These are phyloP conservation scores for Hylaeus anthracinus DNA, from an alignment of 1,140 invertebrate genomes.

Conservation along the genomic window DNA sequence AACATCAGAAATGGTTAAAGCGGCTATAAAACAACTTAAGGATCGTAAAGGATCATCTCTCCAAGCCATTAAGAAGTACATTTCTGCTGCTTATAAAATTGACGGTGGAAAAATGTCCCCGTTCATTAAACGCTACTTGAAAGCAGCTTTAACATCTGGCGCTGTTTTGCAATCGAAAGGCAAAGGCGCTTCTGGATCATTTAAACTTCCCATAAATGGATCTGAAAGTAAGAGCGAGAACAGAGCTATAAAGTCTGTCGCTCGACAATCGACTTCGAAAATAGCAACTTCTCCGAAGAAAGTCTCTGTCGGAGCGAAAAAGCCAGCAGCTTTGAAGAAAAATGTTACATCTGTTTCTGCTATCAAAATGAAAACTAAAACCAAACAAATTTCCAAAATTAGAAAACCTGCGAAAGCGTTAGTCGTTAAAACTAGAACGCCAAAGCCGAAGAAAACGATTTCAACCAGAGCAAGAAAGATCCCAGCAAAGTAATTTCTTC, in stretches of 20 bases:
- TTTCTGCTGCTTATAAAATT: background rate
- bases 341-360: background rate
- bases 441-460: background rate
- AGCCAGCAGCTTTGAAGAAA: background rate
- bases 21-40: background rate
- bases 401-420: background rate
- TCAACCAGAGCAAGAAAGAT: no score
- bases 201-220: background rate
- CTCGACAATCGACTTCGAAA: background rate
- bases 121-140: background rate
- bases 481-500: no score
- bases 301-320: background rate
- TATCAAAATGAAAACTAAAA: background rate
- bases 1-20: background rate
- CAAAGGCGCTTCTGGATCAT: background rate
- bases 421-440: background rate
- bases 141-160: background rate
- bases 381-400: background rate
- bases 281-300: background rate
- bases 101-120: background rate
- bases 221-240: background rate
- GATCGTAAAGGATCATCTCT: background rate
- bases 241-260: background rate
- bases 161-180: background rate
- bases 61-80: background rate